Evolutionary conservation across 1,140 invertebrate species (phyloP).

Genomic region (Lepidurus apus): DNA sequence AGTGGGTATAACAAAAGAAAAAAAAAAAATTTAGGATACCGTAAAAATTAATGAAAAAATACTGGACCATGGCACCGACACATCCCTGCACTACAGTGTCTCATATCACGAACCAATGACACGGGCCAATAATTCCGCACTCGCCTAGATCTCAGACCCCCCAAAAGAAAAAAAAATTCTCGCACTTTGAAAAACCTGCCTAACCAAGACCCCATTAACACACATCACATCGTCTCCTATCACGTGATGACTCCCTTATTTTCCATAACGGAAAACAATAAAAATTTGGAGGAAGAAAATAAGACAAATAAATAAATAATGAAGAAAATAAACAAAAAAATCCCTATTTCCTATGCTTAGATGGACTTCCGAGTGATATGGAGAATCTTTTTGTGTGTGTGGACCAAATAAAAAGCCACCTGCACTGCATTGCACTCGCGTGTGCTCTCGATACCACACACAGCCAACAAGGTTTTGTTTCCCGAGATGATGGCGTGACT

Average conservation of each 20-base stretch:
- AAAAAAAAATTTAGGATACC: background rate
- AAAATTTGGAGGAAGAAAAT: background rate
- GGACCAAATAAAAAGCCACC: background rate
- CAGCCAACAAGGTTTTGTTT: background rate
- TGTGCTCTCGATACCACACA: constrained; percentile 17
- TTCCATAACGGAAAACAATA: too few species aligned
- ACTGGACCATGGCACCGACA: background rate
- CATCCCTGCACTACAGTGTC: background rate
- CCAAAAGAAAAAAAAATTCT: background rate
- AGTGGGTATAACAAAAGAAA: background rate
- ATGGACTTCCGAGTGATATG: background rate
- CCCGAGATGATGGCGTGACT: constrained; percentile 15
- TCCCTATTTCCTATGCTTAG: background rate
- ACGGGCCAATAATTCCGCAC: background rate
- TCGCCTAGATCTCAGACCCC: background rate
- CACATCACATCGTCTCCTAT: background rate
- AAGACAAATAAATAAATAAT: background rate
- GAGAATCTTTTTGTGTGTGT: background rate
- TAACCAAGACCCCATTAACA: background rate
- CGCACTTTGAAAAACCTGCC: background rate
- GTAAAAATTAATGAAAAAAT: constrained; percentile 7
- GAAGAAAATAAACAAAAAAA: background rate
- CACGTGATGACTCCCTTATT: background rate
- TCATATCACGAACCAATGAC: constrained; percentile 9
- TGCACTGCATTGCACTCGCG: background rate